Base-by-base conservation (phyloP, 2,888 invertebrate species). In the Drosophila bunnanda region DNA sequence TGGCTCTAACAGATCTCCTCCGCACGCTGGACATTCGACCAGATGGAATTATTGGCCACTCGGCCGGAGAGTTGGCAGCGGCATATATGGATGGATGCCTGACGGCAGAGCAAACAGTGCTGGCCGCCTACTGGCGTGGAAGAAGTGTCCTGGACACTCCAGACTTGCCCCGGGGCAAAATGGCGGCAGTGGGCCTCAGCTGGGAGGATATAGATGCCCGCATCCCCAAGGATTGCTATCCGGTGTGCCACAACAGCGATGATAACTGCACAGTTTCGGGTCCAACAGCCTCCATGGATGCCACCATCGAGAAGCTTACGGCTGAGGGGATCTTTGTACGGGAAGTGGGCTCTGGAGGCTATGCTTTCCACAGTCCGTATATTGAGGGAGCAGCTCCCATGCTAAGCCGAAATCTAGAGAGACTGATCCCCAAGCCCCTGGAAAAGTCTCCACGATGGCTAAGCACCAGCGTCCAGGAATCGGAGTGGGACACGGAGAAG, bases 221-320 rank as follows among this genome's bases (percentile, higher is more conserved):
- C 66, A 95, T 97, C 84, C 98, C 98, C 6, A 90, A 95, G 25
- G 97, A 95, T 83, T 94, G 98, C n/a, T 94, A 94, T 84, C 95
- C 97, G 13, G 98, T 98, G 54, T 99, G 99, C 92, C 98, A 99
- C 93, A 99, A 99, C 93, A 96, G 98, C 70, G 94, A 93, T 71
- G 98, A 99, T 92, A 98, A 97, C 80, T 98, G 99, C 7, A 98
- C 99, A 15, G 93, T 99, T 72, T 99, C 99, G 6, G 99, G 99
- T 0, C 97, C 97, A 0, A 94, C 94, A 30, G 94, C 93, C 0
- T 94, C 95, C 1, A 93, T 98, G 41, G 93, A 94, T 43, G 93
- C 94, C 78, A 95, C 97, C 88, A 95, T 97, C 13, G 94, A 93
- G 7, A 90, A 94, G 84, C 93, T 98, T 43, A 93, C 95, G 76